Conservation (phyloP, 2,888 invertebrate species). For the Hypolimnas misippus region DNA sequence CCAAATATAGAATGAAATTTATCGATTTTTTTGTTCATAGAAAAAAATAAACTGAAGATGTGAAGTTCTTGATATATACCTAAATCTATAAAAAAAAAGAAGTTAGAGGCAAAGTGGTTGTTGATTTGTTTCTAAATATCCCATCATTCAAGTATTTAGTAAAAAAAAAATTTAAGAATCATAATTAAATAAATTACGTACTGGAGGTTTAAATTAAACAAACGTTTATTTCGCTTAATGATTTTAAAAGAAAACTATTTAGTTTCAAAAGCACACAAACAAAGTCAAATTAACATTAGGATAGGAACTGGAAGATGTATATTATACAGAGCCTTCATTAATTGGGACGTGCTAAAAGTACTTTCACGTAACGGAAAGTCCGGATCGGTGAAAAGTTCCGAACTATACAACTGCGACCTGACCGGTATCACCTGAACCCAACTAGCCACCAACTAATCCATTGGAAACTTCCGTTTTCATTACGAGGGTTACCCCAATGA, state of each 20-base stretch:
- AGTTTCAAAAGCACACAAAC: background rate
- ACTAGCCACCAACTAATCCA: constrained; percentile 35
- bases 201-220: no score
- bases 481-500: constrained; percentile 30
- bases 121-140: no score
- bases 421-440: constrained; percentile 31
- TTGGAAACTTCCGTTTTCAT: constrained; percentile 34
- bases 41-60: no score
- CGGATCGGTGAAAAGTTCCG: constrained; percentile 23
- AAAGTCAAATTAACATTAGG: background rate
- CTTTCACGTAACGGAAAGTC: constrained; percentile 24
- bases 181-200: no score
- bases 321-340: constrained; percentile 17
- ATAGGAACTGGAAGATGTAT: background rate
- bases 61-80: no score
- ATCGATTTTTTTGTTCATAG: no score
- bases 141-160: no score
- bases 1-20: no score
- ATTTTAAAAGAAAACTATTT: background rate
- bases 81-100: no score
- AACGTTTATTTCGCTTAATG: no score
- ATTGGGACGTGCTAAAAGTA: constrained; percentile 28
- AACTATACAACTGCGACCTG: constrained; percentile 28
- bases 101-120: no score
- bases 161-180: no score